Conservation (phyloP, 2,888 invertebrate genomes). For the Helleia helle region DNA sequence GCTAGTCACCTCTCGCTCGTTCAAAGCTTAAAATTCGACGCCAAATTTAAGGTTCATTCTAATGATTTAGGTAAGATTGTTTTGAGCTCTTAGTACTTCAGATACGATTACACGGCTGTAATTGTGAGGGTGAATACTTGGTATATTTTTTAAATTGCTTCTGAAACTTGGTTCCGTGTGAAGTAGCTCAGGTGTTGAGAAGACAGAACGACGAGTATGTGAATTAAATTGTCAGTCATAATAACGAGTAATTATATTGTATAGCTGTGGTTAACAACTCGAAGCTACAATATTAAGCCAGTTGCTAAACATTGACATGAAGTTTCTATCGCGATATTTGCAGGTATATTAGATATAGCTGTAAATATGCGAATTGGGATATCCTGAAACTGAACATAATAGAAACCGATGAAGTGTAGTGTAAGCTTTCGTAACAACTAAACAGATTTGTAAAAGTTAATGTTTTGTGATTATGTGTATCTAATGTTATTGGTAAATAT, state of each 20-base stretch:
- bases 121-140: slow-evolving; percentile 37
- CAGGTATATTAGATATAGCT: too few species aligned
- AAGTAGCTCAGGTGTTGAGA: slow-evolving; percentile 25
- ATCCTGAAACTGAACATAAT: too few species aligned
- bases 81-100: slow-evolving; percentile 40
- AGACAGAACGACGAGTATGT: slow-evolving; percentile 13
- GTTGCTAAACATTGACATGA: background rate
- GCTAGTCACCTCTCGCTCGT: slow-evolving; percentile 28
- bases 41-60: slow-evolving; percentile 55
- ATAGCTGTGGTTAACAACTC: slow-evolving; percentile 12
- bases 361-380: too few species aligned
- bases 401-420: too few species aligned
- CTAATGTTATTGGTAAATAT: too few species aligned
- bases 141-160: slow-evolving; percentile 24
- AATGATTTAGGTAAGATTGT: slow-evolving; percentile 49
- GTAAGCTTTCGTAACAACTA: too few species aligned
- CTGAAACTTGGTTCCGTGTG: slow-evolving; percentile 25
- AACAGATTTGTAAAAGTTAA: too few species aligned
- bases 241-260: slow-evolving; percentile 22
- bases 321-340: background rate
- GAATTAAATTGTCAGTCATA: slow-evolving; percentile 24
- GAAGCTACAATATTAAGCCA: background rate
- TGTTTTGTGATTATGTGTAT: too few species aligned
- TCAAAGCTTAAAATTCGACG: slow-evolving; percentile 40
- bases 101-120: slow-evolving; percentile 50